Evolutionary conservation across 2,797 vertebrate genomes (phyloP).

Genomic region (Clamator glandarius): DNA sequence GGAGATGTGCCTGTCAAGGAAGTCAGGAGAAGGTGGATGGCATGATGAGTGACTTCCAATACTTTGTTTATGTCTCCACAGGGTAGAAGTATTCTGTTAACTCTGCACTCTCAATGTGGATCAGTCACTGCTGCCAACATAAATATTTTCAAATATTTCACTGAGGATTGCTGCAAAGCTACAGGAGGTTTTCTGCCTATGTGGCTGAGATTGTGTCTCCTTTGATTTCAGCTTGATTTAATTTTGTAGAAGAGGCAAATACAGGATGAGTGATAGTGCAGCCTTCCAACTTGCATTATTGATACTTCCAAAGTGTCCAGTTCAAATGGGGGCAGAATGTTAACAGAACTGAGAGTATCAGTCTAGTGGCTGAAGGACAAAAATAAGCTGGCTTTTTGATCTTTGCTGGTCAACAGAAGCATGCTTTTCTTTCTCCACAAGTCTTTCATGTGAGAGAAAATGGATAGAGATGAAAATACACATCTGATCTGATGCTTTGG

Average conservation of each 20-base stretch:
- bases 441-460: conserved; percentile 65
- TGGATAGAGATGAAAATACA: conserved; percentile 52
- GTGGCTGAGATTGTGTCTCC: conserved; percentile 30
- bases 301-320: conserved; percentile 64
- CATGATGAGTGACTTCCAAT: conserved; percentile 59
- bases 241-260: conserved; percentile 65
- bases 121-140: conserved; percentile 57
- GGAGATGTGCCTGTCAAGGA: conserved; percentile 43
- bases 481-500: not conserved
- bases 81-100: conserved; percentile 66
- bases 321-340: conserved; percentile 68
- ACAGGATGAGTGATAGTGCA: conserved; percentile 54
- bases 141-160: conserved; percentile 71
- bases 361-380: conserved; percentile 66
- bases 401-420: conserved; percentile 70
- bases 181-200: conserved; percentile 44
- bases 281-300: conserved; percentile 70
- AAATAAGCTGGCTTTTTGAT: conserved; percentile 70
- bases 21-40: conserved; percentile 17
- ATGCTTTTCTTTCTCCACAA: conserved; percentile 54
- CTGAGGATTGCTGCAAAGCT: conserved; percentile 53
- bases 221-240: conserved; percentile 69
- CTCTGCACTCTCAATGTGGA: conserved; percentile 31
- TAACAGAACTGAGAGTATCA: conserved; percentile 63
- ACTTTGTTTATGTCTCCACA: conserved; percentile 50